Evolutionary conservation across 2,797 vertebrate genomes (phyloP), one percentile per base, ranked within the genome.

Genomic region (Notolabrus celidotus): DNA sequence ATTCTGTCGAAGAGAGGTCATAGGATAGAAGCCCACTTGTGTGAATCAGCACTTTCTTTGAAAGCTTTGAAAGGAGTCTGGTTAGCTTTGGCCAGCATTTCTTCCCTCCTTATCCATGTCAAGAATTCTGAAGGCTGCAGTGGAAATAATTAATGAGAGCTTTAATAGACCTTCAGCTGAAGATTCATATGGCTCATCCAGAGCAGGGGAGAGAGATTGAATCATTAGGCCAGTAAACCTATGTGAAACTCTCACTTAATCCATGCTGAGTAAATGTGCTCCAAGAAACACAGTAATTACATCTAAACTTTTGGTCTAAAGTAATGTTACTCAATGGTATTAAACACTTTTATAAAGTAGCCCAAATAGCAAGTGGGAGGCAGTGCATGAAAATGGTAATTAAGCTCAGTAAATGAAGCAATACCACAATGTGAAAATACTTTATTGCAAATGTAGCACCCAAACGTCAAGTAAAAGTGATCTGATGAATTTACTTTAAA

Each of bases 101-200:
- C 9, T 1, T 7, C 36, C 22, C 27, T 59, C 22, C 14, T 20
- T 39, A 45, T 41, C 19, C 29, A 2, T 57, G 56, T 83, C 73
- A 71, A 60, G 53, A 66, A 55, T 78, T 52, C 64, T 74, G 51
- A 77, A 58, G 53, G 59, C 73, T 81, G 66, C 71, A 34, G 66
- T 45, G 43, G 57, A 81, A 80, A 76, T 86, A 78, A 80, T 89
- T 86, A 82, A 79, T 76, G 47, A 79, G 53, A 50, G 42, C 70
- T 81, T 75, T 75, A 72, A 86, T 62, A 73, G 77, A 55, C 68
- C 79, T 83, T 78, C 75, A 41, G 77, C 79, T 74, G 73, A 41
- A 66, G 52, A 73, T 77, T 82, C 55, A 61, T 23, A 70, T 59
- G 52, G 55, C 67, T 84, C 67, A 46, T 85, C 56, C 14, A 46